Evolutionary conservation across 2,888 invertebrate genomes (phyloP).

Genomic region (Choreutis nemorana): DNA sequence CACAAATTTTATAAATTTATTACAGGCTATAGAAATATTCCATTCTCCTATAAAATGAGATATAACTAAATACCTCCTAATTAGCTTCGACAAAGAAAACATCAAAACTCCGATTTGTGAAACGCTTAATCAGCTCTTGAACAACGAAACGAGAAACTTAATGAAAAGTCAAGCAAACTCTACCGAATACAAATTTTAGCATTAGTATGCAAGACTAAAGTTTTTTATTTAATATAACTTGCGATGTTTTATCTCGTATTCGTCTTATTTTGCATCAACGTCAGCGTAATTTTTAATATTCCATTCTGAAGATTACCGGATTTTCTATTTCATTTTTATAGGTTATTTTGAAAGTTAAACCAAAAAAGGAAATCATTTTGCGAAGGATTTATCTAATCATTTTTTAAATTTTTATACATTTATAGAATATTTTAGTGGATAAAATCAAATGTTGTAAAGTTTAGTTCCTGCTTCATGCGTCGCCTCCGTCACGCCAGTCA

Average conservation of each 20-base stretch:
- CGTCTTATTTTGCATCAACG: slow-evolving; percentile 45
- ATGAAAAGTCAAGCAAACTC: slow-evolving; percentile 62
- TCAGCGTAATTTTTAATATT: too few species aligned
- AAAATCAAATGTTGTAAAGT: too few species aligned
- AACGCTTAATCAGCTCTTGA: slow-evolving; percentile 44
- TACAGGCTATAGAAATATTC: too few species aligned
- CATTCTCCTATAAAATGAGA: too few species aligned
- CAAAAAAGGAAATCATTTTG: too few species aligned
- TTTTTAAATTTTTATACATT: too few species aligned
- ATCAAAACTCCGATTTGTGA: slow-evolving; percentile 33
- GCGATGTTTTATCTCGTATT: slow-evolving; percentile 52
- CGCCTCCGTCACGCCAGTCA: slow-evolving; percentile 21
- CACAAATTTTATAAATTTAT: too few species aligned
- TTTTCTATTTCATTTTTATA: too few species aligned
- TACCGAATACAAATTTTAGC: slow-evolving; percentile 58
- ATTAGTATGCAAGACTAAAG: slow-evolving; percentile 64
- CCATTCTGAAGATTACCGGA: too few species aligned
- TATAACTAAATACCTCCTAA: slow-evolving; percentile 12
- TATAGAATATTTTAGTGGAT: too few species aligned
- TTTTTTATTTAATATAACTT: slow-evolving; percentile 62
- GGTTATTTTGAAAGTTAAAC: too few species aligned
- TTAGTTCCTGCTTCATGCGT: slow-evolving; percentile 27
- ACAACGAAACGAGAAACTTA: slow-evolving; percentile 50
- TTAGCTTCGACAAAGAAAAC: slow-evolving; percentile 31
- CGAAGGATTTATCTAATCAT: too few species aligned